These are phyloP conservation scores for Orthosia gracilis DNA, from an alignment of 2,888 invertebrate genomes.

Conservation along the genomic window DNA sequence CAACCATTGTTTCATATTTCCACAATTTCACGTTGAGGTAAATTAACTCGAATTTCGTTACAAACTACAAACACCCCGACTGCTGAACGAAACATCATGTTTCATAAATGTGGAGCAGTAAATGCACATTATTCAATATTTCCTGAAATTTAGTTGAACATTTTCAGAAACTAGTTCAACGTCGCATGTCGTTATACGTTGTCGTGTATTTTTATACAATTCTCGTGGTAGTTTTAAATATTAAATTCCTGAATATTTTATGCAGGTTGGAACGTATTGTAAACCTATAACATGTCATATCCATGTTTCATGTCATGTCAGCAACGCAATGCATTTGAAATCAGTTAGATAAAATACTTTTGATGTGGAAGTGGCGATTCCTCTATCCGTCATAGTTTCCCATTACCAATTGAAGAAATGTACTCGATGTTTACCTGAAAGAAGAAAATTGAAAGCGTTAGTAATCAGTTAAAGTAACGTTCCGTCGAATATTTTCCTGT, in stretches of 20 bases:
- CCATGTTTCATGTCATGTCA: constrained; percentile 26
- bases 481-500: constrained; percentile 43
- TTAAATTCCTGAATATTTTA: constrained; percentile 37
- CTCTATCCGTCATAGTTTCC: constrained; percentile 48
- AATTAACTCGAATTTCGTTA: constrained; percentile 48
- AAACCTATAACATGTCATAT: constrained; percentile 26
- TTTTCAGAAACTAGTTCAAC: constrained; percentile 56
- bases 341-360: constrained; percentile 26
- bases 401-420: constrained; percentile 50
- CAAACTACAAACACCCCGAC: constrained; percentile 25
- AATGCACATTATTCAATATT: constrained; percentile 51
- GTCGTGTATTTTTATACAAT: constrained; percentile 47
- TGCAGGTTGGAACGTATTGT: constrained; percentile 17
- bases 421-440: constrained; percentile 73
- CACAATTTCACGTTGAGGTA: constrained; percentile 45
- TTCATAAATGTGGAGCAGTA: constrained; percentile 37
- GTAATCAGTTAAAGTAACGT: constrained; percentile 43
- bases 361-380: constrained; percentile 66
- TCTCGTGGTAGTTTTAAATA: constrained; percentile 34
- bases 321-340: constrained; percentile 46
- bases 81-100: constrained; percentile 38
- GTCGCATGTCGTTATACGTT: constrained; percentile 39
- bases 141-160: constrained; percentile 50
- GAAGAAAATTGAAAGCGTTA: constrained; percentile 59
- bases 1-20: constrained; percentile 55